Conservation (phyloP, 2,888 invertebrate genomes). For the Palloptera scutellata region DNA sequence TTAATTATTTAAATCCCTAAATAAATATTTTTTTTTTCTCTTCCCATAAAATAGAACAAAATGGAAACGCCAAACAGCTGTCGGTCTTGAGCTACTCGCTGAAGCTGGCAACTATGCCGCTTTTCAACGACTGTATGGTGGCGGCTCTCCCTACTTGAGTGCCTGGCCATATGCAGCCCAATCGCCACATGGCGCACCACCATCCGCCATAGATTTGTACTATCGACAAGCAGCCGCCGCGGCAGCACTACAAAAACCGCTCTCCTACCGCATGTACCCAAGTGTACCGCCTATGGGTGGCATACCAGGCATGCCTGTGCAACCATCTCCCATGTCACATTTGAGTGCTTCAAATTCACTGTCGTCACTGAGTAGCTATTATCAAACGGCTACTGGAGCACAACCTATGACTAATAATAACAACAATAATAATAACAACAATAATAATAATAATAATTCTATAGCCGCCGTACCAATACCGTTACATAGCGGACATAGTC, state of each 20-base stretch:
- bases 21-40: too few species aligned
- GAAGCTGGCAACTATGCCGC: slow-evolving; percentile 99
- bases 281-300: slow-evolving; percentile 60
- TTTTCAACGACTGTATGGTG: slow-evolving; percentile 90
- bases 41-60: slow-evolving; percentile 75
- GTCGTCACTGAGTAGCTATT: slow-evolving; percentile 67
- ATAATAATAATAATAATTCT: background rate
- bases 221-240: slow-evolving; percentile 80
- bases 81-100: slow-evolving; percentile 93
- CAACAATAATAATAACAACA: background rate
- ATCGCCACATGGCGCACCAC: slow-evolving; percentile 70
- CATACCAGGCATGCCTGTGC: slow-evolving; percentile 35
- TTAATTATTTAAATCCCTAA: too few species aligned
- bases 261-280: slow-evolving; percentile 73
- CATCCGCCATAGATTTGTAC: slow-evolving; percentile 79
- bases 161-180: slow-evolving; percentile 67
- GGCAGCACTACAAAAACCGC: slow-evolving; percentile 84
- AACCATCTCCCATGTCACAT: slow-evolving; percentile 56
- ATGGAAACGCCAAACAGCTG: slow-evolving; percentile 99
- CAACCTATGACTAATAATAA: slow-evolving; percentile 3
- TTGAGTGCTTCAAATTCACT: slow-evolving; percentile 70
- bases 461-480: background rate
- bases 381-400: slow-evolving; percentile 59
- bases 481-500: slow-evolving; percentile 21
- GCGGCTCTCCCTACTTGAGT: slow-evolving; percentile 72